Evolutionary conservation across 2,888 invertebrate genomes (phyloP), one percentile per base, ranked within the genome.

Genomic region (Operophtera brumata): DNA sequence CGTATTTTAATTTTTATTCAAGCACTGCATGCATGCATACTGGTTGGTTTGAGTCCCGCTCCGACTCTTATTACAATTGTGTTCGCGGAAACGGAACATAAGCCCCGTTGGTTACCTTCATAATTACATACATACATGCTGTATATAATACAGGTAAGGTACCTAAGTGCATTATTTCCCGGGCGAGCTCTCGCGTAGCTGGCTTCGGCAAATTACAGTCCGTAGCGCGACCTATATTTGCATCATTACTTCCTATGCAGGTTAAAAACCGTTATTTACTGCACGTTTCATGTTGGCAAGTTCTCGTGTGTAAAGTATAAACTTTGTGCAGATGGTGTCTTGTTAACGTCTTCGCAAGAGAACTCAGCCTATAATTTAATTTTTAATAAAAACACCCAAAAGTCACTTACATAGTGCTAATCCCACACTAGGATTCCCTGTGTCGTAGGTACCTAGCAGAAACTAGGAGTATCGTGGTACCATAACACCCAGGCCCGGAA

Each of bases 191-290:
- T 53, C 40, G 57, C 47, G 46, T 59, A 59, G 59, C 54, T 43
- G 50, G 60, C 50, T 50, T 43, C 50, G 55, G 62, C 57, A 65
- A 74, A 74, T 73, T 69, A 74, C 69, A 67, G 64, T 57, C 54
- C 61, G 56, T 51, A 52, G 59, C 55, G 59, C 67, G 76, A 76
- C 76, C 76, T 74, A 76, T 62, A 71, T 70, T 69, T 65, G 66
- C 71, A 64, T 70, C 68, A 68, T 73, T 71, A 70, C 69, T 66
- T 68, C 69, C 67, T 69, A 67, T 62, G 55, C 14, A 53, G 46
- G 59, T 14, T 49, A 64, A 56, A 54, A 37, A 66, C 59, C 54
- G 57, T 53, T 52, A 58, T 63, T 66, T 63, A 57, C 66, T 63
- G 56, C 53, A 57, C 43, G 46, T 57, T 57, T 28, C 40, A 57